Evolutionary conservation across 92 coral and sea anemone species (phyloP).

Genomic region (Actinernus sp.): DNA sequence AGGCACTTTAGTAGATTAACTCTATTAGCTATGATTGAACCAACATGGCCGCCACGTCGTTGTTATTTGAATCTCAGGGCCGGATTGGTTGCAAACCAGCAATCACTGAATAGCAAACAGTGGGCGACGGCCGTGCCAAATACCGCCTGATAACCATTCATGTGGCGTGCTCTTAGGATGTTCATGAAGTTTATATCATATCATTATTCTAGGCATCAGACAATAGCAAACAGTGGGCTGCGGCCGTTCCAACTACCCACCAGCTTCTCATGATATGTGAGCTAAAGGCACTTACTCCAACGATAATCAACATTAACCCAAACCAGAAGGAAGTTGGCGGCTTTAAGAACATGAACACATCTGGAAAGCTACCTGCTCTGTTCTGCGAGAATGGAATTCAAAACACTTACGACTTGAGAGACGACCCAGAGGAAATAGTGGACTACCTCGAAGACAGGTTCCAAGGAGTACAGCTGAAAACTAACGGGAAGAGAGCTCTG

Average conservation of each 20-base stretch:
- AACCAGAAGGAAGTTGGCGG: conserved; percentile 12
- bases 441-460: conserved; percentile 9
- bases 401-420: conserved; percentile 5
- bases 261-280: conserved; percentile 19
- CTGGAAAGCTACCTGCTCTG: conserved; percentile 23
- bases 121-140: too few relatives aligned
- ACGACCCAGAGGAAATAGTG: conserved; percentile 21
- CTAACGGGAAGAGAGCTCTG: conserved; percentile 9
- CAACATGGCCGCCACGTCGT: too few relatives aligned
- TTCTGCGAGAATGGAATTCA: conserved; percentile 13
- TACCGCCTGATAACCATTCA: too few relatives aligned
- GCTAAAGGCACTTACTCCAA: not conserved
- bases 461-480: conserved; percentile 3
- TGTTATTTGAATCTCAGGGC: too few relatives aligned
- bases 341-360: conserved; percentile 6
- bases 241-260: conserved; percentile 14
- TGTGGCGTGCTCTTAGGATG: too few relatives aligned
- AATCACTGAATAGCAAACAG: too few relatives aligned
- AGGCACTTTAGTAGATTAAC: too few relatives aligned
- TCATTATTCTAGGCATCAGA: conserved; percentile 40
- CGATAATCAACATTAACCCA: conserved; percentile 7
- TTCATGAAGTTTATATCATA: too few relatives aligned
- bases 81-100: too few relatives aligned
- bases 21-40: too few relatives aligned
- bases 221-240: not conserved